Evolutionary conservation across 2,797 vertebrate species (phyloP).

Genomic region (Capromys pilorides): DNA sequence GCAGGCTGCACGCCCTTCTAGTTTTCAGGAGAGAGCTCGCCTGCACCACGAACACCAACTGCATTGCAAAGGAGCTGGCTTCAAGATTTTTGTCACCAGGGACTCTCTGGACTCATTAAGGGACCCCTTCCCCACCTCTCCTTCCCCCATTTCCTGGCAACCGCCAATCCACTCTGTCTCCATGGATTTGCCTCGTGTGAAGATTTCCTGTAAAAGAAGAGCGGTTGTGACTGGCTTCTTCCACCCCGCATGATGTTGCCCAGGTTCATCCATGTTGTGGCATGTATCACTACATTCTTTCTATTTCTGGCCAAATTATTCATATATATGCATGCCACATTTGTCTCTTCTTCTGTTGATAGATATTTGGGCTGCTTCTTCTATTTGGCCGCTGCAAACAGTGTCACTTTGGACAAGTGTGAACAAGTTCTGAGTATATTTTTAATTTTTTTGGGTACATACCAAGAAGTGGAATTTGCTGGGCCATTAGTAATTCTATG

Average conservation of each 20-base stretch:
- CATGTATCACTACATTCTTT: not conserved
- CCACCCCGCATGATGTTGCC: not conserved
- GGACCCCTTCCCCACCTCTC: not conserved
- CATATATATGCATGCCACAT: too few relatives aligned
- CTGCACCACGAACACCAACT: not conserved
- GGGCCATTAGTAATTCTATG: not conserved
- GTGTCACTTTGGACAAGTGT: not conserved
- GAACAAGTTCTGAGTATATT: not conserved
- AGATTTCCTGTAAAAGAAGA: conserved; percentile 16
- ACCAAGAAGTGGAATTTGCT: not conserved
- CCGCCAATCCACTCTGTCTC: not conserved
- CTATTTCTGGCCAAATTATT: not conserved
- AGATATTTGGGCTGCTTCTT: not conserved
- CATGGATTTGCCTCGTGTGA: conserved; percentile 25
- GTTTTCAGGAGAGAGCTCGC: not conserved
- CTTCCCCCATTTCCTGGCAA: not conserved
- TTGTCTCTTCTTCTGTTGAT: not conserved
- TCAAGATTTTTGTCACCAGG: not conserved
- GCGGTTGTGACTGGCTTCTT: not conserved
- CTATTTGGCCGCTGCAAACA: not conserved
- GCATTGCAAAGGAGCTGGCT: not conserved
- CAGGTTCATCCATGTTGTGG: not conserved
- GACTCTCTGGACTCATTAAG: not conserved
- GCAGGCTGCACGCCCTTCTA: not conserved
- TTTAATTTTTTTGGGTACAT: not conserved